phyloP scores from a whole-genome alignment of 2,888 invertebrate species.

The Pollenia amentaria region DNA sequence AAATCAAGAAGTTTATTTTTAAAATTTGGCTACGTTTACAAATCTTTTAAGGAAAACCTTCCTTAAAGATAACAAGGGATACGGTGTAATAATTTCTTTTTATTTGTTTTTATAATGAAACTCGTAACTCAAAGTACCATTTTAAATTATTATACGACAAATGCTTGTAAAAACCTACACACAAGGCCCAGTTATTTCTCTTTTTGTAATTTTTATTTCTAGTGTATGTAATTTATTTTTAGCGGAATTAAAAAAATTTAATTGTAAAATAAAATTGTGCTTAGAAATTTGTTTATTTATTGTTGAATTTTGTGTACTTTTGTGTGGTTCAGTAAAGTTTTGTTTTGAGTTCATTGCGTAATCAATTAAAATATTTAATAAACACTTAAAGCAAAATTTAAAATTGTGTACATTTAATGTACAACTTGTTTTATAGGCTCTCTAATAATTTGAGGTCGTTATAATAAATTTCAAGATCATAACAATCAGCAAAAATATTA shows the following conservation, averaged over 20 bases:
- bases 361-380: constrained; percentile 57
- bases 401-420: not conserved
- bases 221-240: constrained; percentile 8
- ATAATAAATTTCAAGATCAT: constrained; percentile 51
- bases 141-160: constrained; percentile 41
- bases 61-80: not conserved
- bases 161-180: constrained; percentile 59
- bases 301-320: not conserved
- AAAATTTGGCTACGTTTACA: not conserved
- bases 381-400: not conserved
- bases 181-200: not conserved
- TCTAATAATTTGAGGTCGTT: constrained; percentile 21
- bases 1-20: no score
- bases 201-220: not conserved
- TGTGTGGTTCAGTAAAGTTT: not conserved
- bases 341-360: constrained; percentile 22
- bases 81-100: constrained; percentile 32
- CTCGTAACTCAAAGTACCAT: constrained; percentile 40
- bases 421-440: not conserved
- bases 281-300: not conserved
- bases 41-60: not conserved
- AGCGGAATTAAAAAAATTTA: constrained; percentile 6
- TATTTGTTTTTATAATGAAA: constrained; percentile 31
- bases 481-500: not conserved
- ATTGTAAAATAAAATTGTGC: not conserved